Percentiles rank a stretch among this genome's conserved stretches.
phyloP scores from a whole-genome alignment of 2,113 vertebrate species.

The Apteryx owenii region DNA sequence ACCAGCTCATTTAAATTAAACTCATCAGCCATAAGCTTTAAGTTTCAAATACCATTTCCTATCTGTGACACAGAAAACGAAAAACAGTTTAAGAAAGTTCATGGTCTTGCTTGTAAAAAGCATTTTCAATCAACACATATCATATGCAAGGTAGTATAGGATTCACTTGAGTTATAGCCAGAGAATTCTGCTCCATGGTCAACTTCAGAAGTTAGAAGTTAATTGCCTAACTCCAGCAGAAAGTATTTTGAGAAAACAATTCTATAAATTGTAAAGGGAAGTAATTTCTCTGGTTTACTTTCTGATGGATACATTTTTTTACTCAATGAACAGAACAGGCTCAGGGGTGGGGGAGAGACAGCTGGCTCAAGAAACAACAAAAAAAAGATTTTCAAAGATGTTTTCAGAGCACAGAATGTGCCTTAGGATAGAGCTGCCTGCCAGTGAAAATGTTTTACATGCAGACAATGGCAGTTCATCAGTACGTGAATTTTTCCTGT shows the following conservation, averaged over 20 bases:
- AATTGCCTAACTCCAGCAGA: background rate
- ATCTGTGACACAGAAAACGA: constrained; percentile 48
- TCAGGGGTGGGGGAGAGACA: background rate
- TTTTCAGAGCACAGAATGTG: background rate
- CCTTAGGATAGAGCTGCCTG: background rate
- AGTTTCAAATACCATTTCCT: constrained; percentile 66
- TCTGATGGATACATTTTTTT: background rate
- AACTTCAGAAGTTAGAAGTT: constrained; percentile 30
- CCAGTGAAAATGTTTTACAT: background rate
- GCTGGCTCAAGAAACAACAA: background rate
- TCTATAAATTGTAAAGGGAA: background rate
- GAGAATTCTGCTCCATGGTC: background rate
- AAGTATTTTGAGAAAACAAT: background rate
- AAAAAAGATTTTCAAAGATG: background rate
- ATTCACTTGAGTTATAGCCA: background rate
- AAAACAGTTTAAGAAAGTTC: constrained; percentile 51
- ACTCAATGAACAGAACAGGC: background rate
- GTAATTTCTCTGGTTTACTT: constrained; percentile 2
- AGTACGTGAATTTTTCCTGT: background rate
- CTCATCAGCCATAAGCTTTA: constrained; percentile 62
- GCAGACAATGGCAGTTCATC: background rate
- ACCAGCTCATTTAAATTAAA: constrained; percentile 77
- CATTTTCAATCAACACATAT: constrained; percentile 37
- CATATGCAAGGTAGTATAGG: background rate
- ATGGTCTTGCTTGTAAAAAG: constrained; percentile 27